Evolutionary conservation across 2,888 invertebrate genomes (phyloP), one percentile per base, ranked within the genome.

Genomic region (Agonum fuliginosum): DNA sequence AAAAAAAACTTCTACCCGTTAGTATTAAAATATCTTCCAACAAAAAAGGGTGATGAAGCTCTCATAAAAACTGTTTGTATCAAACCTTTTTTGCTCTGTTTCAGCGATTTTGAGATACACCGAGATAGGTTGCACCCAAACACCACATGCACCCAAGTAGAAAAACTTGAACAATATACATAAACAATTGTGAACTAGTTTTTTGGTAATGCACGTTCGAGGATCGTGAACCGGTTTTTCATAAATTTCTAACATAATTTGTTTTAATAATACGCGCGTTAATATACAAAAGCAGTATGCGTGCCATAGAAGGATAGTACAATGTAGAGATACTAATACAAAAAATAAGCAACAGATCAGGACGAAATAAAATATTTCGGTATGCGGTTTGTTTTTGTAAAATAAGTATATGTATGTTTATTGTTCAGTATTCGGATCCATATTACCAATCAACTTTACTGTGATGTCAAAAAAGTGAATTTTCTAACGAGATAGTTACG

Each of bases 31-130:
- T 20, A 22, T 17, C 2, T 43, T 4, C 12, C 24, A 48, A 71
- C n/a, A 48, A 71, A 71, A 71, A 71, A 10, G 24, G 72, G 37
- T 51, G 58, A 24, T 17, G 30, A 41, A n/a, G 24, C 22, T 12
- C 10, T 41, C 41, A 79, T n/a, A 78, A 67, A 69, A 72, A 46
- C 41, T 81, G 79, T 81, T 82, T 81, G 81, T 76, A 65, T 70
- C 78, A 78, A 81, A 80, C 80, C 77, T 79, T 80, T 81, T 79
- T 80, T 78, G 74, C 30, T 17, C 27, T 17, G 27, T 80, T 80
- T 80, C 81, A 81, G 58, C 78, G 80, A 82, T 81, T 82, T 79
- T 80, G 79, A 81, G 82, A 82, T 82, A 80, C 79, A 82, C 82
- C 82, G 82, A 77, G 82, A 82, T 82, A 82, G 73, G 80, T 80